phyloP scores from a whole-genome alignment of 2,797 vertebrate species.

The Chelidonichthys spinosus region DNA sequence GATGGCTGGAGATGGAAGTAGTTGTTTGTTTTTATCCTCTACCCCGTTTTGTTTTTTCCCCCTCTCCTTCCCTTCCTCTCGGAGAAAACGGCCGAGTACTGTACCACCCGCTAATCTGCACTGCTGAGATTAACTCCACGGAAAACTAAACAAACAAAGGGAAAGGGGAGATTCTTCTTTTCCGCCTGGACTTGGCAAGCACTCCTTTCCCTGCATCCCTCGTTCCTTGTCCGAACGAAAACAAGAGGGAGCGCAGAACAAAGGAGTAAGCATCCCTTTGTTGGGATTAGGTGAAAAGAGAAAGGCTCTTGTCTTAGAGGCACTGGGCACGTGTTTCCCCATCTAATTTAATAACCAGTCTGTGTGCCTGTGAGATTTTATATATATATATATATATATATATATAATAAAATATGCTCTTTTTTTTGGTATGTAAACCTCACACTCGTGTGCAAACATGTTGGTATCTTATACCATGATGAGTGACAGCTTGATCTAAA shows the following conservation, averaged over 20 bases:
- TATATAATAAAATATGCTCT: not conserved
- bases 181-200: slow-evolving; percentile 70
- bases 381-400: slow-evolving; percentile 4
- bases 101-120: slow-evolving; percentile 72
- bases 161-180: slow-evolving; percentile 61
- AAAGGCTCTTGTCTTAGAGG: slow-evolving; percentile 77
- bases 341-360: slow-evolving; percentile 80
- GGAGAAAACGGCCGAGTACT: slow-evolving; percentile 43
- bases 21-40: slow-evolving; percentile 50
- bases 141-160: slow-evolving; percentile 71
- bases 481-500: slow-evolving; percentile 48
- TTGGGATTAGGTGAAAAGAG: slow-evolving; percentile 80
- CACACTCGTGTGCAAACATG: slow-evolving; percentile 39
- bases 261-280: slow-evolving; percentile 78
- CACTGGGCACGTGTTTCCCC: slow-evolving; percentile 69
- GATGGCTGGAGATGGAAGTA: slow-evolving; percentile 54
- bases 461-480: slow-evolving; percentile 34
- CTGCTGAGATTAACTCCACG: slow-evolving; percentile 66
- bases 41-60: slow-evolving; percentile 7
- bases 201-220: slow-evolving; percentile 67
- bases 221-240: slow-evolving; percentile 69
- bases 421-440: no score
- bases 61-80: slow-evolving; percentile 30
- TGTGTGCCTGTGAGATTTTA: slow-evolving; percentile 63
- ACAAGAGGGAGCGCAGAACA: slow-evolving; percentile 76